Percentiles rank a stretch among this genome's conserved stretches.
Conservation (phyloP, 2,113 vertebrate species). For the Pachyramphus minor region DNA sequence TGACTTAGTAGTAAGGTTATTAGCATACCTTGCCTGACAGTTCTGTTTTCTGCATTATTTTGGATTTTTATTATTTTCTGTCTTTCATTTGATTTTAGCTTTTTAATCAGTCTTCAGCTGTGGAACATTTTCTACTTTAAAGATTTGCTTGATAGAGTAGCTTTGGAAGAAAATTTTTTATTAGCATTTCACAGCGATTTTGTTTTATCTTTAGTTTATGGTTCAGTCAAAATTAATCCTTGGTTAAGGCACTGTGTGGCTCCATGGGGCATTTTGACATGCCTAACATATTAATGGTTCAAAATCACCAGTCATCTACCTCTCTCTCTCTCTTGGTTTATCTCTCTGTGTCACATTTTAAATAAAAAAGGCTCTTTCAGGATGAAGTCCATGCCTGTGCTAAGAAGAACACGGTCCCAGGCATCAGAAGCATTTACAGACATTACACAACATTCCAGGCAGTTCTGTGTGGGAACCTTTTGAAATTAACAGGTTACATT, state of each 20-base stretch:
- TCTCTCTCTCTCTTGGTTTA: background rate
- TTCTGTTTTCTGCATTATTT: background rate
- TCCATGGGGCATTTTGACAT: background rate
- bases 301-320: background rate
- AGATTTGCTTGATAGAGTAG: constrained; percentile 9
- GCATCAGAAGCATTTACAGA: background rate
- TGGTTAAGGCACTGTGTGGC: background rate
- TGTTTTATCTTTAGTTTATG: constrained; percentile 33
- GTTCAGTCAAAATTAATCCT: constrained; percentile 28
- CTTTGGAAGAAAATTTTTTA: background rate
- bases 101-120: background rate
- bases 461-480: background rate
- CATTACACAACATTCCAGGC: background rate
- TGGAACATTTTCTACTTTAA: constrained; percentile 31
- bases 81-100: background rate
- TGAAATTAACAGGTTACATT: background rate
- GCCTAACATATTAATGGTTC: background rate
- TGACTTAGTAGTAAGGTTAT: background rate
- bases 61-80: background rate
- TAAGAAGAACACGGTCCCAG: background rate
- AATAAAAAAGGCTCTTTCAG: background rate
- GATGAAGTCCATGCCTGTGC: background rate
- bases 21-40: background rate
- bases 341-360: background rate
- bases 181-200: constrained; percentile 41